These are phyloP conservation scores for Drosophila azteca DNA, from an alignment of 1,140 invertebrate species.

Conservation along the genomic window DNA sequence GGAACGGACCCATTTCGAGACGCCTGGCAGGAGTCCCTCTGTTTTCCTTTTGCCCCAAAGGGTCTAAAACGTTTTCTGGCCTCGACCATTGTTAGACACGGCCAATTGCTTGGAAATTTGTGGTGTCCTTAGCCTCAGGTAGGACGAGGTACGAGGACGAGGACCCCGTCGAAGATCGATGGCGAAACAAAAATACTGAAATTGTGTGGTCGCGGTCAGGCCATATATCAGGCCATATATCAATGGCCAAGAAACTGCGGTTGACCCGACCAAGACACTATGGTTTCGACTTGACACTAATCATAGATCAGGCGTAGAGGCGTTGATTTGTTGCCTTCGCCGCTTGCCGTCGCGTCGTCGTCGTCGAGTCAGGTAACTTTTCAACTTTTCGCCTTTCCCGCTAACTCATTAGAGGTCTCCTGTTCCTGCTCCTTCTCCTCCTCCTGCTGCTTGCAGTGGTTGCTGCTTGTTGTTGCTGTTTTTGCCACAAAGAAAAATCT, in stretches of 20 bases:
- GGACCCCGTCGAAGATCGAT: slow-evolving; percentile 30
- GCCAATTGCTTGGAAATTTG: slow-evolving; percentile 76
- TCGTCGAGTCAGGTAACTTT: slow-evolving; percentile 28
- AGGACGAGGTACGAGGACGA: slow-evolving; percentile 16
- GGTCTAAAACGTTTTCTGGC: slow-evolving; percentile 15
- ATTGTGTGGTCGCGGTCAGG: slow-evolving; percentile 69
- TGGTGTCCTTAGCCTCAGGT: slow-evolving; percentile 52
- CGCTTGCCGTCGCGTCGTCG: neutral
- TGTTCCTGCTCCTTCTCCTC: too few relatives aligned
- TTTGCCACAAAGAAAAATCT: slow-evolving; percentile 61
- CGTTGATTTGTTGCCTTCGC: slow-evolving; percentile 63
- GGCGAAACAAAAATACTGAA: slow-evolving; percentile 48
- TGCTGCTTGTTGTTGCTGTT: slow-evolving; percentile 6
- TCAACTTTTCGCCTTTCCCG: slow-evolving; percentile 54
- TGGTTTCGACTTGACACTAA: slow-evolving; percentile 66
- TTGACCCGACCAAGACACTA: slow-evolving; percentile 45
- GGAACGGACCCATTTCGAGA: slow-evolving; percentile 48
- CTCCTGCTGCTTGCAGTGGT: neutral
- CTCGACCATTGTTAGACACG: slow-evolving; percentile 66
- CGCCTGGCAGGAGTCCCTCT: slow-evolving; percentile 51
- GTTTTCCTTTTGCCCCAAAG: slow-evolving; percentile 23
- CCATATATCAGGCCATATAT: slow-evolving; percentile 31
- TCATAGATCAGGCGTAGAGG: slow-evolving; percentile 77
- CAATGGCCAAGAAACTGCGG: slow-evolving; percentile 58
- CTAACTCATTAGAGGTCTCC: slow-evolving; percentile 69